Conservation (phyloP, 1,140 invertebrate species). For the Polyergus mexicanus region DNA sequence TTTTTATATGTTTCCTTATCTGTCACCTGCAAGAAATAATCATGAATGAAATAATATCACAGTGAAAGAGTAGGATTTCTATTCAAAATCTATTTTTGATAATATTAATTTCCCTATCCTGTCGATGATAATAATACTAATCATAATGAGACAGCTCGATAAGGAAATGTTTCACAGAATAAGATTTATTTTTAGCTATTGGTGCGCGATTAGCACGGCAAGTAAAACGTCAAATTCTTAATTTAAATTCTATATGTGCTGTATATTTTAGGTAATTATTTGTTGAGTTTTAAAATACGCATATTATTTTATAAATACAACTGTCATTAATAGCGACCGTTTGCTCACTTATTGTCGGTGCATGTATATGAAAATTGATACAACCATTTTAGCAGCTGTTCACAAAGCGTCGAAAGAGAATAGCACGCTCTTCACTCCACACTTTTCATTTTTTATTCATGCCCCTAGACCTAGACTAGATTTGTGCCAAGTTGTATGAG, state of each 20-base stretch:
- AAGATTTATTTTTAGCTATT: neutral
- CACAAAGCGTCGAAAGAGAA: slow-evolving; percentile 45
- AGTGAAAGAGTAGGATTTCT: neutral
- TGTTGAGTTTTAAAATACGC: neutral
- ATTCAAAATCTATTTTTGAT: neutral
- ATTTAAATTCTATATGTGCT: neutral
- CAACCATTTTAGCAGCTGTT: slow-evolving; percentile 54
- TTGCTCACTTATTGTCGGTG: neutral
- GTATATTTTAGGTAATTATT: neutral
- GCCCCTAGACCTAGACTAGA: slow-evolving; percentile 41
- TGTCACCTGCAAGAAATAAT: neutral
- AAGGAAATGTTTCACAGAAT: neutral
- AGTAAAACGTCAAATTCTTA: neutral
- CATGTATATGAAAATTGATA: slow-evolving; percentile 30
- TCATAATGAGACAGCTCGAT: neutral
- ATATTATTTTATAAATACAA: neutral
- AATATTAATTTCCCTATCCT: neutral
- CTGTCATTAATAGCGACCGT: neutral
- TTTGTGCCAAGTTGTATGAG: slow-evolving; percentile 52
- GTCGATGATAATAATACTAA: neutral
- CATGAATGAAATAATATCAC: neutral
- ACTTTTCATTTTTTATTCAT: slow-evolving; percentile 56
- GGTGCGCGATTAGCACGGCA: too few species aligned
- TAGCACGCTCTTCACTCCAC: slow-evolving; percentile 33
- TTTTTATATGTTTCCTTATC: neutral